Conservation (phyloP, 2,797 vertebrate species). For the Gobionotothen gibberifrons region DNA sequence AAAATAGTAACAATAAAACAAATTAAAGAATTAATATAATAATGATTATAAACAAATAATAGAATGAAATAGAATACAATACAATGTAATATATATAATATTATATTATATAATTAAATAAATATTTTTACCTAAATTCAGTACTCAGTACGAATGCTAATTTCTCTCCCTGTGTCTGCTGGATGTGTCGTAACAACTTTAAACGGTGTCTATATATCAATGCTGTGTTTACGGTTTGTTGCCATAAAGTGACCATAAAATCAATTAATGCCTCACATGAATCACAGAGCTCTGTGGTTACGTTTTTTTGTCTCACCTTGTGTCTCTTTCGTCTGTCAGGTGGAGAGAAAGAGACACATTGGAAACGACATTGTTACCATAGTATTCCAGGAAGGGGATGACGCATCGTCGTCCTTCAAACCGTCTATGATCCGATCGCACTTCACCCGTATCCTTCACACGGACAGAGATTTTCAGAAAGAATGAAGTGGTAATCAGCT, state of each 20-base stretch:
- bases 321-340: slow-evolving; percentile 78
- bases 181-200: background rate
- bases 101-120: no score
- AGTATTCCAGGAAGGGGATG: slow-evolving; percentile 97
- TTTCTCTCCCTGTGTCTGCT: background rate
- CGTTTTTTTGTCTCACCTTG: background rate
- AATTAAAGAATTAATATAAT: no score
- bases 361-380: slow-evolving; percentile 99
- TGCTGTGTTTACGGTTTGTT: slow-evolving; percentile 6
- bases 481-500: slow-evolving; percentile 25
- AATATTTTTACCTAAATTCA: background rate
- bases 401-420: slow-evolving; percentile 94
- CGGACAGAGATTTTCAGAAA: slow-evolving; percentile 13
- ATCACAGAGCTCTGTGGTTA: background rate
- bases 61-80: no score
- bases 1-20: no score
- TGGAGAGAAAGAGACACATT: slow-evolving; percentile 98
- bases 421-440: slow-evolving; percentile 99
- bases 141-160: background rate
- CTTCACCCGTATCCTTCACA: slow-evolving; percentile 96
- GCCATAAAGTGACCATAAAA: slow-evolving; percentile 13
- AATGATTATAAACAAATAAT: no score
- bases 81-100: no score
- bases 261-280: slow-evolving; percentile 9
- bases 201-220: background rate